Percentiles rank a stretch among this genome's conserved stretches.
These are phyloP conservation scores for Danionella dracula DNA, from an alignment of 2,797 vertebrate species.

Conservation along the genomic window DNA sequence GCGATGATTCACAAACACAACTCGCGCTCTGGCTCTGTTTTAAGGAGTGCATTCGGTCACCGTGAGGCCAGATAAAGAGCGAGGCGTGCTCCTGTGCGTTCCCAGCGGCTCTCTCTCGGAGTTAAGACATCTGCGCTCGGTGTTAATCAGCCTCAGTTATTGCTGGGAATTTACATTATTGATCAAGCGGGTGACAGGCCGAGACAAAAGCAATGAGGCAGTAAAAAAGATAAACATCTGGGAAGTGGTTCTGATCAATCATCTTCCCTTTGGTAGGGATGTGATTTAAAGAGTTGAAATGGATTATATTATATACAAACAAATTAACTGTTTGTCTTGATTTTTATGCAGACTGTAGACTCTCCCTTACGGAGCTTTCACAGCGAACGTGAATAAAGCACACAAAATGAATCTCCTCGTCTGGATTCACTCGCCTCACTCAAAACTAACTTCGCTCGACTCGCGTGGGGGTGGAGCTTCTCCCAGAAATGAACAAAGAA, in stretches of 20 bases:
- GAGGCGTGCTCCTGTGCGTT: constrained; percentile 1
- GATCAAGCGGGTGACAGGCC: constrained; percentile 33
- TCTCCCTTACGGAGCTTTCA: too few species aligned
- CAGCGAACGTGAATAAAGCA: too few species aligned
- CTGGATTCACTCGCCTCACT: too few species aligned
- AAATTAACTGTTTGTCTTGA: too few species aligned
- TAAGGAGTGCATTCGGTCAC: constrained; percentile 18
- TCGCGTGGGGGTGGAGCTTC: too few species aligned
- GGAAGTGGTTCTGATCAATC: constrained; percentile 39
- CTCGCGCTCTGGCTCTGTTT: too few species aligned
- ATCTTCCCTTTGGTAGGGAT: neutral
- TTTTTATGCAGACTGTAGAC: too few species aligned
- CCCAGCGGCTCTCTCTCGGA: constrained; percentile 16
- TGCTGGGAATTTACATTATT: constrained; percentile 40
- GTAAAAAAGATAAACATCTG: constrained; percentile 26
- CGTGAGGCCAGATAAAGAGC: constrained; percentile 15
- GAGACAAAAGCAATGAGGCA: constrained; percentile 33
- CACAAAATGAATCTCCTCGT: too few species aligned
- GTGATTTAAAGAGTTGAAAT: too few species aligned
- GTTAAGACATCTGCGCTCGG: constrained; percentile 22
- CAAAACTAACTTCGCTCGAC: too few species aligned
- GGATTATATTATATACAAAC: too few species aligned
- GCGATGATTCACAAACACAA: constrained; percentile 31
- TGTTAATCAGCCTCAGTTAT: constrained; percentile 40
- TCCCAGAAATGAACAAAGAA: too few species aligned